Evolutionary conservation across 2,113 vertebrate species (phyloP).

Genomic region (Periophthalmus modestus): DNA sequence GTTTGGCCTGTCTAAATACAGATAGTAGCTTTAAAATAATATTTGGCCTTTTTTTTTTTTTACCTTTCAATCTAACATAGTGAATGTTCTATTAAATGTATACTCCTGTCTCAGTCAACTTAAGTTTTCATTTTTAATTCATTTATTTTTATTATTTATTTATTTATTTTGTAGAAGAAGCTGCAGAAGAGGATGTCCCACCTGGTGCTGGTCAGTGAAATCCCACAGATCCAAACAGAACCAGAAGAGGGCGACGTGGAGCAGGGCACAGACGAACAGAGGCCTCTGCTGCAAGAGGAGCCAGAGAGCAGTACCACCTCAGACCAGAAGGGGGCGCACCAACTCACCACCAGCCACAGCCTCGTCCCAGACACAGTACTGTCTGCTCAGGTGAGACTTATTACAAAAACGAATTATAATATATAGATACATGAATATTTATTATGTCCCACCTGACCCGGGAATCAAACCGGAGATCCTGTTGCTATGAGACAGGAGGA

Average conservation of each 20-base stretch:
- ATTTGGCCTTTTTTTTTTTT: no score
- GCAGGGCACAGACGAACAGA: slow-evolving; percentile 61
- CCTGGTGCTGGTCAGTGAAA: slow-evolving; percentile 67
- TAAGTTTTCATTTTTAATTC: no score
- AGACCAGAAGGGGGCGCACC: slow-evolving; percentile 44
- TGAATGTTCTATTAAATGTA: no score
- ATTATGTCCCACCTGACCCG: no score
- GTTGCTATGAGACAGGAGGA: no score
- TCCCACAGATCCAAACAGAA: background rate
- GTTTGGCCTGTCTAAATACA: no score
- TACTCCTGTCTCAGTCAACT: no score
- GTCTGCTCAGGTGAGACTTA: slow-evolving; percentile 65
- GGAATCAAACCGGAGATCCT: no score
- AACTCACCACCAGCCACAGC: slow-evolving; percentile 64
- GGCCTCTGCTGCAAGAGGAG: slow-evolving; percentile 62
- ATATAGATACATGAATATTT: no score
- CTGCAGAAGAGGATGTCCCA: slow-evolving; percentile 74
- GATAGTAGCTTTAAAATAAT: no score
- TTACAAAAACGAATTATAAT: no score
- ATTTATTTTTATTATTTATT: background rate
- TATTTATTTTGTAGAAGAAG: slow-evolving; percentile 57
- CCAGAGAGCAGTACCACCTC: slow-evolving; percentile 11
- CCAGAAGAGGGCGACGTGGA: slow-evolving; percentile 8
- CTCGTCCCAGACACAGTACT: slow-evolving; percentile 67
- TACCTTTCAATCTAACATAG: no score